Evolutionary conservation across 2,113 vertebrate species (phyloP), one percentile per base, ranked within the genome.

Genomic region (Trochalopteron elliotii): DNA sequence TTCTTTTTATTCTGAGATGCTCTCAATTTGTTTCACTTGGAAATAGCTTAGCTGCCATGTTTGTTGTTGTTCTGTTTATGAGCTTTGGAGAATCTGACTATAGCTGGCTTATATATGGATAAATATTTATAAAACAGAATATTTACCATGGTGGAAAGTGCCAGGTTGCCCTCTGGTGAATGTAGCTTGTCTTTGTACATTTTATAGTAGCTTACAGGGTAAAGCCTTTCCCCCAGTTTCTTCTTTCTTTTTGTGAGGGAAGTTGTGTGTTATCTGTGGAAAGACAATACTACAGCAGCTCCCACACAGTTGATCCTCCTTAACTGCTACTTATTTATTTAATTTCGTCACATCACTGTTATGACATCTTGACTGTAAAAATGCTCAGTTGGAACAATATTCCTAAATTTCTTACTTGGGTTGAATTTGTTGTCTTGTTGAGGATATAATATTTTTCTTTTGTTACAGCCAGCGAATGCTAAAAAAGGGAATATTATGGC

Each of bases 1-100:
- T 37, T 61, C 71, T 31, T 88, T 91, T 88, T 55, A 42, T 83
- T 80, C 56, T 60, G 25, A 84, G 78, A 61, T 37, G 42, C 30
- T 86, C 52, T 81, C 37, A 59, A 19, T 89, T 93, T 83, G 28
- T 93, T 97, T 92, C 56, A n/a, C 74, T 83, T 63, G 61, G 53
- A 92, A 90, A 57, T 69, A 45, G 40, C 12, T 90, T 67, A 82
- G 50, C 59, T 95, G 49, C 80, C 90, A 49, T 83, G 15, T 86
- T 92, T 95, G 81, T 88, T 82, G 39, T 47, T 68, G 25, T 83
- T 89, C 18, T 56, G 17, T 93, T 82, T 81, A 75, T 47, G 70
- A 64, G 53, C 52, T 92, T 81, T 59, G 23, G 45, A 83, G 57
- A 81, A 86, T 57, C 59, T 64, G 35, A 79, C 47, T 74, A 10